Evolutionary conservation across 2,797 vertebrate species (phyloP), one percentile per base, ranked within the genome.

Genomic region (Erithacus rubecula): DNA sequence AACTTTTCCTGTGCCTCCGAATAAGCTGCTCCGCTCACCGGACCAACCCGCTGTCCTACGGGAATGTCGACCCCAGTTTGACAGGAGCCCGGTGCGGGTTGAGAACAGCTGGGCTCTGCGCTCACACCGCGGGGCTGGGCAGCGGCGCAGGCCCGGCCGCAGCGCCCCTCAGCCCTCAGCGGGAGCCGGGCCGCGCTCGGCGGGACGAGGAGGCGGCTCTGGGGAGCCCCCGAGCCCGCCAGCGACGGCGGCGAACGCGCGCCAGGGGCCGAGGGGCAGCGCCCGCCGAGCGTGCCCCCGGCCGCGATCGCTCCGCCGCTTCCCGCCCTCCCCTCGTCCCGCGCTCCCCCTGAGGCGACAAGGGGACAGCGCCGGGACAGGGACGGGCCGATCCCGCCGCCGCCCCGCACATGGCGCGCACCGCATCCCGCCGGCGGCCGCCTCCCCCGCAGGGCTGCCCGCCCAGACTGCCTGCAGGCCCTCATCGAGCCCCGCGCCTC

Each of bases 11-110:
- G 36, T 12, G 49, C 29, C 26, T 49, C 36, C 2, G 8, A 17
- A 23, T 0, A 6, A 53, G 29, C 24, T 10, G 2, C 39, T 39
- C 22, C 2, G 18, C 46, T 62, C 15, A 0, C 44, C 17, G 9
- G 41, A 2, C 10, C 14, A 1, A 0, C 3, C 6, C 9, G 51
- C 68, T 0, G 39, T 17, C 29, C 37, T 44, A 26, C 5, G 9
- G 39, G 8, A 77, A 23, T 1, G 9, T 37, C 37, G 8, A 30
- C 17, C n/a, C 15, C 39, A 12, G 12, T 1, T 1, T 6, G 76
- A 59, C 68, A 39, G 39, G 24, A 68, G n/a, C 9, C 11, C 6
- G 16, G 7, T 1, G 19, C 1, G 39, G 32, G 21, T 2, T 12
- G 44, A 5, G 15, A 29, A 29, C 34, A 27, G 4, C 17, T 18